Evolutionary conservation across 1,140 invertebrate species (phyloP), one percentile per base, ranked within the genome.

Genomic region (Triops cancriformis): DNA sequence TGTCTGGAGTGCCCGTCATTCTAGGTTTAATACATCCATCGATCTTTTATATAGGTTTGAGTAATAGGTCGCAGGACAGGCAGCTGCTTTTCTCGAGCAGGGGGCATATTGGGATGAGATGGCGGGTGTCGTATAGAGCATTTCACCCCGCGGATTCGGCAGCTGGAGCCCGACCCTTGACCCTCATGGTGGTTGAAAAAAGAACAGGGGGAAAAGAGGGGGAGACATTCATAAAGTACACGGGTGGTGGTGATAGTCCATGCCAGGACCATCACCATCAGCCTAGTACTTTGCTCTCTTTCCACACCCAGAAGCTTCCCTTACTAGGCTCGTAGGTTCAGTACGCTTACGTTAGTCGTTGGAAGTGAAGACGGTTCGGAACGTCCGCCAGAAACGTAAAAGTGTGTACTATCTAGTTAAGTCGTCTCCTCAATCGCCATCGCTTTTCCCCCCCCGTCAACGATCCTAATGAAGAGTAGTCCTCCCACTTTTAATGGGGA

Each of bases 401-500:
- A 64, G 51, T 64, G 14, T 64, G 18, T 64, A 64, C 18, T 64
- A 64, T 64, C 23, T 64, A 64, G 51, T 64, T 64, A 64, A 45
- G 51, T 64, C 51, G 51, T 64, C n/a, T 64, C n/a, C 10, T 64
- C 51, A 64, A 64, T 64, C 51, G 51, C 23, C 51, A 9, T 23
- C 51, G 18, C 51, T 23, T 0, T 64, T 23, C 1, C 0, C 51
- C 43, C 51, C 51, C 51, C 51, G 51, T 12, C 51, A 64, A 23
- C 51, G 51, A 64, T 64, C 9, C n/a, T 64, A 64, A 64, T 64
- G 51, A 64, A 10, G 51, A 64, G 51, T 64, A 64, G 51, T 64
- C 51, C 10, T 64, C 51, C 51, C 51, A 64, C 51, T 64, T 64
- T 37, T 64, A 64, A 64, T 64, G 51, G 51, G 51, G 77, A 78